phyloP scores from a whole-genome alignment of 2,888 invertebrate species.

The Listrodromus nycthemerus region DNA sequence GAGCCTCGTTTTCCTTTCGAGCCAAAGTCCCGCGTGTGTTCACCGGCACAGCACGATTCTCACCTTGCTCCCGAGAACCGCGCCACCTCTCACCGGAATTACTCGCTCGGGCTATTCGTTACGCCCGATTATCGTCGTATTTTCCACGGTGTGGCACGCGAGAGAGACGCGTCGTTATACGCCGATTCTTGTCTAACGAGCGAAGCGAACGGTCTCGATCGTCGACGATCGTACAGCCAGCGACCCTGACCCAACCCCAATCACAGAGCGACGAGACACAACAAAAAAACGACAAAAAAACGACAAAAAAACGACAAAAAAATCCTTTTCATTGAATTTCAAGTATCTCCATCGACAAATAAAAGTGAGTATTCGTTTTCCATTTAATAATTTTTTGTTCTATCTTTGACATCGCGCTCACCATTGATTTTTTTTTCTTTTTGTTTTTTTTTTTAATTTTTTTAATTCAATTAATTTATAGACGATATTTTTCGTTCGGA shows the following conservation, averaged over 20 bases:
- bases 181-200: slow-evolving; percentile 32
- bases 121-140: slow-evolving; percentile 41
- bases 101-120: slow-evolving; percentile 28
- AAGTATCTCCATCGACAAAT: too few species aligned
- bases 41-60: slow-evolving; percentile 21
- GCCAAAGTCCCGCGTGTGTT: slow-evolving; percentile 9
- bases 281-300: too few species aligned
- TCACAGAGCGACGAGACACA: too few species aligned
- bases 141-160: slow-evolving; percentile 28
- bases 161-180: slow-evolving; percentile 17
- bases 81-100: not conserved
- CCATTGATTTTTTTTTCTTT: too few species aligned
- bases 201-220: slow-evolving; percentile 16
- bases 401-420: too few species aligned
- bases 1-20: slow-evolving; percentile 23
- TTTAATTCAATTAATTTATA: too few species aligned
- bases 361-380: too few species aligned
- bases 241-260: not conserved
- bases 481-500: not conserved
- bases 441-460: too few species aligned
- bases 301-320: not conserved
- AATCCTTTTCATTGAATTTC: not conserved
- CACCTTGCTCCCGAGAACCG: slow-evolving; percentile 7
- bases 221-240: not conserved
- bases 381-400: too few species aligned